Conservation (phyloP, 2,888 invertebrate species). For the Thymelicus sylvestris region DNA sequence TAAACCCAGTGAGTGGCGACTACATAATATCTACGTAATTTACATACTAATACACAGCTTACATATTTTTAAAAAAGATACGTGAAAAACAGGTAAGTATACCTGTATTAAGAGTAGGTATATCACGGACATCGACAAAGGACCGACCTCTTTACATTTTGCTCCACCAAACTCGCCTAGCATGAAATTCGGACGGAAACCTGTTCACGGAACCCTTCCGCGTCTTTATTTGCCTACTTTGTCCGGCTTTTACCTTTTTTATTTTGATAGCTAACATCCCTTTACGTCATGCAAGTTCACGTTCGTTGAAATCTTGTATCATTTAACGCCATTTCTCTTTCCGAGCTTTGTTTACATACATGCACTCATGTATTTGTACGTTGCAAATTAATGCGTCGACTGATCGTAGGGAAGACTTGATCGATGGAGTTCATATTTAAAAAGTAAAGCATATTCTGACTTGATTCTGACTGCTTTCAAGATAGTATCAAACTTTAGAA, state of each 20-base stretch:
- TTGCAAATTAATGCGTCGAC: too few species aligned
- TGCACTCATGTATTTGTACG: too few species aligned
- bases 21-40: too few species aligned
- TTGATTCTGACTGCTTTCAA: too few species aligned
- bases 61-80: not conserved
- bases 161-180: conserved; percentile 44
- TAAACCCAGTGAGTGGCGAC: too few species aligned
- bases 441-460: too few species aligned
- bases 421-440: too few species aligned
- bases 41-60: not conserved
- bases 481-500: too few species aligned
- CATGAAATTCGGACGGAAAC: conserved; percentile 42
- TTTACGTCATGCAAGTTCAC: conserved; percentile 4
- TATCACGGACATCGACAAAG: conserved; percentile 54
- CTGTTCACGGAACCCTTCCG: conserved; percentile 16
- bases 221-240: conserved; percentile 15
- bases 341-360: not conserved
- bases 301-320: not conserved
- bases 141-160: conserved; percentile 49
- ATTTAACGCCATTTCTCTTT: conserved; percentile 3
- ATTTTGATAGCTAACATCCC: conserved; percentile 13
- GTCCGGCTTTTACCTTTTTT: conserved; percentile 14
- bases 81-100: not conserved
- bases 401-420: too few species aligned
- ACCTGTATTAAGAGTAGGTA: conserved; percentile 21